phyloP scores from a whole-genome alignment of 2,113 vertebrate genomes.

The Datnioides undecimradiatus region DNA sequence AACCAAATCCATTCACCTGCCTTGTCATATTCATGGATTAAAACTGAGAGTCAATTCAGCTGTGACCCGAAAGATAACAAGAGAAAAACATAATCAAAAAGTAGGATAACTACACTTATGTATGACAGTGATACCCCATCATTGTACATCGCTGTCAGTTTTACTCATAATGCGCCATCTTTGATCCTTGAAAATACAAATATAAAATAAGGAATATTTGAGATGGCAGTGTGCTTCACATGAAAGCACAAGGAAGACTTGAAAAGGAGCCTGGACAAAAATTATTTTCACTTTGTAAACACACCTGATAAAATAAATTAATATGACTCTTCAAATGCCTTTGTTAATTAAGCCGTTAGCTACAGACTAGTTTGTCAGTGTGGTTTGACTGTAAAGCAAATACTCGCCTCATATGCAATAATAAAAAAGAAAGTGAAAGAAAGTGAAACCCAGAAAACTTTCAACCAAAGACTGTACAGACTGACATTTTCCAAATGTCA shows the following conservation, averaged over 20 bases:
- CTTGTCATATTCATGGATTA: not conserved
- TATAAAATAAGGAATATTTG: not conserved
- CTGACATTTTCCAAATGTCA: not conserved
- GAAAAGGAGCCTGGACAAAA: not conserved
- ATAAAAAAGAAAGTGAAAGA: no score
- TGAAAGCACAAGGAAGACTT: not conserved
- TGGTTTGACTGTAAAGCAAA: not conserved
- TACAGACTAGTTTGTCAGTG: not conserved
- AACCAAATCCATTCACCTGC: not conserved
- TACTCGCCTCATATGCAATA: no score
- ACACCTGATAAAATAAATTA: not conserved
- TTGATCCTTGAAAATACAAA: not conserved
- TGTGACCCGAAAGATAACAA: not conserved
- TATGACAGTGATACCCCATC: not conserved
- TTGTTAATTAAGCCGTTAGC: not conserved
- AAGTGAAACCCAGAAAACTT: not conserved
- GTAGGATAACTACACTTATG: not conserved
- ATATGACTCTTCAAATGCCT: not conserved
- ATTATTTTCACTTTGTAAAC: not conserved
- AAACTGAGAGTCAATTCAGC: not conserved
- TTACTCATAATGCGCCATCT: not conserved
- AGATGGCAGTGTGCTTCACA: not conserved
- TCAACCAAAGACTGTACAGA: not conserved
- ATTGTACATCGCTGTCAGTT: not conserved
- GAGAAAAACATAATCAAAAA: not conserved